Conservation (phyloP, 2,113 vertebrate species). For the Phaethornis superciliosus region DNA sequence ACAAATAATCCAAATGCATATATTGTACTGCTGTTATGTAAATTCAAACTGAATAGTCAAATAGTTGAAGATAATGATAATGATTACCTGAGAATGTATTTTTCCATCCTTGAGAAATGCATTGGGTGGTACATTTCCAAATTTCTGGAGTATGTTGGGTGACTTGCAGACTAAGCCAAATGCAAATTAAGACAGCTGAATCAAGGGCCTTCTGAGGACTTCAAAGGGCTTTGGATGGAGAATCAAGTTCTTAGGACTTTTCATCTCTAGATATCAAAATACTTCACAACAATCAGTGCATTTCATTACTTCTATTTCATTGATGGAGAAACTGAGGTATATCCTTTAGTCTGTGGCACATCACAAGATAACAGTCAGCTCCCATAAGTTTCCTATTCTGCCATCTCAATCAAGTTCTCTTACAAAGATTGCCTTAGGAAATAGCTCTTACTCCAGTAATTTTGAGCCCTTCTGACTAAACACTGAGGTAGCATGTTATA, state of each 20-base stretch:
- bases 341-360: neutral
- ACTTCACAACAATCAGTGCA: conserved; percentile 45
- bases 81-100: conserved; percentile 10
- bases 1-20: conserved; percentile 62
- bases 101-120: neutral
- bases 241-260: conserved; percentile 53
- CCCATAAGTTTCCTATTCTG: neutral
- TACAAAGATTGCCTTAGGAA: neutral
- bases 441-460: conserved; percentile 22
- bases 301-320: conserved; percentile 20
- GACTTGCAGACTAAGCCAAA: conserved; percentile 51
- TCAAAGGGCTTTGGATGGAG: conserved; percentile 47
- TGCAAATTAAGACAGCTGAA: conserved; percentile 47
- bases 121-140: neutral
- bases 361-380: neutral
- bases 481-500: neutral
- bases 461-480: neutral
- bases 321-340: conserved; percentile 37
- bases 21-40: conserved; percentile 45
- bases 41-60: conserved; percentile 52
- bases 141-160: neutral
- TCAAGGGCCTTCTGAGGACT: conserved; percentile 49
- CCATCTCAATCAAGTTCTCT: neutral
- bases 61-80: conserved; percentile 32
- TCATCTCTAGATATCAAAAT: conserved; percentile 62